Percentiles rank a stretch among this genome's conserved stretches.
Conservation (phyloP, 2,113 vertebrate genomes). For the Conger conger region DNA sequence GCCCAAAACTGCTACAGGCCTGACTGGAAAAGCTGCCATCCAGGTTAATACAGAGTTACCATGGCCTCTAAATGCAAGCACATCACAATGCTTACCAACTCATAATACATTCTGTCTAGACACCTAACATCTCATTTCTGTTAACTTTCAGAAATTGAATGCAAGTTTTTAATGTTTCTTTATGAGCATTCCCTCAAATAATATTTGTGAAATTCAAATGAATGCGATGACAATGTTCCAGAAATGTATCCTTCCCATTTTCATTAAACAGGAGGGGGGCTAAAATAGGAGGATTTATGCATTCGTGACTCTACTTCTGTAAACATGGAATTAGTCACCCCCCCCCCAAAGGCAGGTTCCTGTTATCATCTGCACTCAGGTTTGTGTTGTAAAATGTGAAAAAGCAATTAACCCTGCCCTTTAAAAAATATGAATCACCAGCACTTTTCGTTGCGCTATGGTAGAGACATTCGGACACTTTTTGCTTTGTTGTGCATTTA, state of each 20-base stretch:
- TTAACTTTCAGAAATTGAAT: background rate
- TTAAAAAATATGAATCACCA: background rate
- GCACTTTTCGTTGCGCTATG: background rate
- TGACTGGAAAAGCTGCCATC: background rate
- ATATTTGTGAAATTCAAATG: background rate
- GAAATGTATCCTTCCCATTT: background rate
- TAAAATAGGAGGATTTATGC: too few relatives aligned
- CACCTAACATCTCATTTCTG: too few relatives aligned
- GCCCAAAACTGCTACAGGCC: background rate
- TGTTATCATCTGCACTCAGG: background rate
- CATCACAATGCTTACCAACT: background rate
- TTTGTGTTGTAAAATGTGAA: background rate
- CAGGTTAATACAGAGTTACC: background rate
- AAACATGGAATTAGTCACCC: background rate
- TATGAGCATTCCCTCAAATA: background rate
- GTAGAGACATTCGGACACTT: too few relatives aligned
- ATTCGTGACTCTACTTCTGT: background rate
- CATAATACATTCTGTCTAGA: background rate
- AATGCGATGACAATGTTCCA: background rate
- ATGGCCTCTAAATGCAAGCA: background rate
- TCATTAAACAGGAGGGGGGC: too few relatives aligned
- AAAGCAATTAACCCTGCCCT: background rate
- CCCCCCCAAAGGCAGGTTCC: background rate
- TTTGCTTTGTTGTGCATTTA: too few relatives aligned
- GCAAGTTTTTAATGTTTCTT: background rate